Evolutionary conservation across 2,113 vertebrate species (phyloP), one percentile per base, ranked within the genome.

Genomic region (Speoplatyrhinus poulsoni): DNA sequence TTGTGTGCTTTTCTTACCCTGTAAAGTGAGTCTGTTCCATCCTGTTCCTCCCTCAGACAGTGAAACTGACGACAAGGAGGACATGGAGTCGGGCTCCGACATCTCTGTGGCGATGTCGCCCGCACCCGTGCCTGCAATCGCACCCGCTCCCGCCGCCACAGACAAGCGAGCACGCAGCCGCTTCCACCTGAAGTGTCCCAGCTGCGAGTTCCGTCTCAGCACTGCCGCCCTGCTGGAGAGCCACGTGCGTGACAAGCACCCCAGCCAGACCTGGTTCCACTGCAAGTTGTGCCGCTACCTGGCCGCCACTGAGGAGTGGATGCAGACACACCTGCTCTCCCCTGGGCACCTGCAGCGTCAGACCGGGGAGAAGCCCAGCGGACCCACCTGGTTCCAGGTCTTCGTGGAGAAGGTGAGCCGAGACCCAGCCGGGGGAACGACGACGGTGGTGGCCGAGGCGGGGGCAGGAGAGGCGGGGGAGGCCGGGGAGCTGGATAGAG

Each of bases 261-360:
- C 92, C 1, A 91, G 92, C 13, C 92, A 93, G 60, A 90, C 94
- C 81, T 95, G 96, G 87, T 96, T 94, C 71, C 94, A 94, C 49
- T 98, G 97, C 82, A 96, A 94, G 86, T 88, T 94, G 0, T 98
- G 98, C 41, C 93, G 95, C 79, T 93, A 97, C 52, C 95, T 95
- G 75, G 94, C 95, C 0, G 84, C 95, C 79, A 96, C 96, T 62
- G 90, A 91, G 48, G 93, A 95, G 74, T 95, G 94, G 69, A 98
- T 98, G 98, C 92, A 96, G 48, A 85, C 89, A 11, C 98, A 98
- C 79, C 93, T 98, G 72, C 93, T 90, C 64, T 94, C 95, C 63
- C 94, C 94, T 50, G 92, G 91, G 55, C 97, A 99, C 88, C 90
- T 92, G 81, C 91, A 95, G 88, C 73, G 62, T 32, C 92, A 94